A percentile compares a stretch with the other conserved stretches of the same genome.
phyloP scores from a whole-genome alignment of 2,113 vertebrate species.

The Larimichthys crocea region DNA sequence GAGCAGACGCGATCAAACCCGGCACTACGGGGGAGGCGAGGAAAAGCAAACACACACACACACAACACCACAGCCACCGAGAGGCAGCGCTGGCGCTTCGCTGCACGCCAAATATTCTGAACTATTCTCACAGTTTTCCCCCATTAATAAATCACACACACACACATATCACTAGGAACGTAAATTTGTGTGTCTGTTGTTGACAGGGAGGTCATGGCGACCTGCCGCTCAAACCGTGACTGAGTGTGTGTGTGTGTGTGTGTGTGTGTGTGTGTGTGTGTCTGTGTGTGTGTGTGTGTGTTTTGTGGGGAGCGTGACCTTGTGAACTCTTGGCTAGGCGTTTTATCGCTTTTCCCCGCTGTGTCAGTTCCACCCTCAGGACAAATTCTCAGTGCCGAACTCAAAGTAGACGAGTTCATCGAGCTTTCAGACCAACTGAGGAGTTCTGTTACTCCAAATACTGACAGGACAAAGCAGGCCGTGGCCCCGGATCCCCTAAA shows the following conservation, averaged over 20 bases:
- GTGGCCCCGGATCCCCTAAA: too few relatives aligned
- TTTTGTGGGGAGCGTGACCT: constrained; percentile 32
- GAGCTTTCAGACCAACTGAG: background rate
- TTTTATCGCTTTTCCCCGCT: background rate
- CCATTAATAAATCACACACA: constrained; percentile 8
- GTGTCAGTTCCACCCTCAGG: constrained; percentile 5
- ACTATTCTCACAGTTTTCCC: constrained; percentile 9
- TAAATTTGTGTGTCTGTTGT: background rate
- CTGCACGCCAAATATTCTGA: constrained; percentile 5
- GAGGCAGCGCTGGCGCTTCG: background rate
- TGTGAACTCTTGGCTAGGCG: constrained; percentile 30
- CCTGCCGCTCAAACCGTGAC: constrained; percentile 12
- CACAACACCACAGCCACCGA: constrained; percentile 17
- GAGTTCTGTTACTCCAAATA: background rate
- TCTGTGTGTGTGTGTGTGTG: constrained; percentile 3
- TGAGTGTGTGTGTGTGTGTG: constrained; percentile 6
- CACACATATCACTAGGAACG: constrained; percentile 6
- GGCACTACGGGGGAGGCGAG: constrained; percentile 37
- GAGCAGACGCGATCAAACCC: constrained; percentile 60
- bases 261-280: constrained; percentile 15
- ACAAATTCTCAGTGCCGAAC: background rate
- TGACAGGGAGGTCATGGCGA: background rate
- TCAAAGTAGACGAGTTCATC: background rate
- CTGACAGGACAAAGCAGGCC: background rate
- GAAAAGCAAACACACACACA: constrained; percentile 53